Percentiles rank a stretch among this genome's conserved stretches.
Evolutionary conservation across 1,140 invertebrate species (phyloP).

Genomic region (Brachionus calyciflorus): DNA sequence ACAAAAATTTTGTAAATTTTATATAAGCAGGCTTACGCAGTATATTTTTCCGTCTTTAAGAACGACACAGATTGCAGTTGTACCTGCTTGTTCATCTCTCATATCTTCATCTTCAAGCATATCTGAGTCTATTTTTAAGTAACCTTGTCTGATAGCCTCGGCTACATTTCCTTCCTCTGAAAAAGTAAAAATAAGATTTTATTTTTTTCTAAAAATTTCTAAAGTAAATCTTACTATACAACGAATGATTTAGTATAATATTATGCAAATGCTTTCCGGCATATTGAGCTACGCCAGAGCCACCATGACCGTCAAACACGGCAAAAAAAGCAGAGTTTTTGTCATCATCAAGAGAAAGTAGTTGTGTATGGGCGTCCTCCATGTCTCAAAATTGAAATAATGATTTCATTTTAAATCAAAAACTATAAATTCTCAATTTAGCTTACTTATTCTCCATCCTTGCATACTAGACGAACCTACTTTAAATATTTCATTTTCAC

Average conservation of each 20-base stretch:
- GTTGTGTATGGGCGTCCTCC: constrained; percentile 96
- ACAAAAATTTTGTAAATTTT: neutral
- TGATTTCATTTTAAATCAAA: no score
- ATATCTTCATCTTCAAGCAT: constrained; percentile 74
- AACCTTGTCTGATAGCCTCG: constrained; percentile 80
- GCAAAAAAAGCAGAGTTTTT: constrained; percentile 86
- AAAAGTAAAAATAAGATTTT: no score
- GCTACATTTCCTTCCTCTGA: constrained; percentile 72
- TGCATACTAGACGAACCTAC: constrained; percentile 96
- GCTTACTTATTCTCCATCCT: constrained; percentile 87
- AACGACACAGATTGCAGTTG: constrained; percentile 82
- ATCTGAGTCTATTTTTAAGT: constrained; percentile 82
- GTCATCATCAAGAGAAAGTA: constrained; percentile 79
- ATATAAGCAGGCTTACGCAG: constrained; percentile 66
- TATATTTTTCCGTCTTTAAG: constrained; percentile 73
- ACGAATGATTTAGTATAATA: neutral
- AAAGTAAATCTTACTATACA: neutral
- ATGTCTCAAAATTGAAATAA: constrained; percentile 64
- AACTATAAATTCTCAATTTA: no score
- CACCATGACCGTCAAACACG: constrained; percentile 95
- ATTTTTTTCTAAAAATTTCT: neutral
- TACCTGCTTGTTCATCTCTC: constrained; percentile 85
- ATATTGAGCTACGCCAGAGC: constrained; percentile 9
- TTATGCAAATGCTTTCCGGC: constrained; percentile 35
- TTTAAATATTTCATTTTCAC: constrained; percentile 61